phyloP scores from a whole-genome alignment of 2,888 invertebrate genomes.

The Oithona nana region DNA sequence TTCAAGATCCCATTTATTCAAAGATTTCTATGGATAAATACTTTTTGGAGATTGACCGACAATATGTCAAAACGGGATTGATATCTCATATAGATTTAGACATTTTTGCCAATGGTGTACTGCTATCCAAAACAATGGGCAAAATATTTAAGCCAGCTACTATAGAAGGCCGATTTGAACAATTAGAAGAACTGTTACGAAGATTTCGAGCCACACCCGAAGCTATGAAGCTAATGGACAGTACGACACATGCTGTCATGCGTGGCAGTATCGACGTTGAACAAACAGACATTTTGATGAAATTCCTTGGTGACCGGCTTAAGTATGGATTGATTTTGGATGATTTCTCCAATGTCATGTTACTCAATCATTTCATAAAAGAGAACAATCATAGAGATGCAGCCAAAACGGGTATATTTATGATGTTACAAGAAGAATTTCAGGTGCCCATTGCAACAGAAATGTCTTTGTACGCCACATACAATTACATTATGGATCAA shows the following conservation, averaged over 20 bases:
- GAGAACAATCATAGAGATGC: constrained; percentile 45
- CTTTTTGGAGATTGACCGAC: constrained; percentile 6
- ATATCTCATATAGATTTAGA: constrained; percentile 6
- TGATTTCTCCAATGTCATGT: constrained; percentile 49
- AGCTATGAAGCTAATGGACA: constrained; percentile 48
- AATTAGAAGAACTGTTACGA: constrained; percentile 48
- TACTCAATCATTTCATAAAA: constrained; percentile 57
- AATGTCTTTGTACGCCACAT: constrained; percentile 52
- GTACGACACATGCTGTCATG: constrained; percentile 62
- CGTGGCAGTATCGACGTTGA: constrained; percentile 32
- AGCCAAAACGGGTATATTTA: constrained; percentile 49
- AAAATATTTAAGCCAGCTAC: neutral
- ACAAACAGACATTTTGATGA: constrained; percentile 40
- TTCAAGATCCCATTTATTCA: constrained; percentile 40
- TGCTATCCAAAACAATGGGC: neutral
- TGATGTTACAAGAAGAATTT: constrained; percentile 77
- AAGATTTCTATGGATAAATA: constrained; percentile 35
- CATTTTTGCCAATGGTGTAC: constrained; percentile 3
- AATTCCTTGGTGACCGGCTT: constrained; percentile 54
- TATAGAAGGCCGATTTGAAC: constrained; percentile 33
- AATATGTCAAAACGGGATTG: neutral
- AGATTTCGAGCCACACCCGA: constrained; percentile 51
- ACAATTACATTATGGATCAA: constrained; percentile 40
- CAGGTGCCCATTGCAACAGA: constrained; percentile 45
- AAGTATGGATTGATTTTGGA: constrained; percentile 86